Percentiles rank a stretch among this genome's conserved stretches.
phyloP scores from a whole-genome alignment of 2,888 invertebrate species.

The Harpalus rubripes region DNA sequence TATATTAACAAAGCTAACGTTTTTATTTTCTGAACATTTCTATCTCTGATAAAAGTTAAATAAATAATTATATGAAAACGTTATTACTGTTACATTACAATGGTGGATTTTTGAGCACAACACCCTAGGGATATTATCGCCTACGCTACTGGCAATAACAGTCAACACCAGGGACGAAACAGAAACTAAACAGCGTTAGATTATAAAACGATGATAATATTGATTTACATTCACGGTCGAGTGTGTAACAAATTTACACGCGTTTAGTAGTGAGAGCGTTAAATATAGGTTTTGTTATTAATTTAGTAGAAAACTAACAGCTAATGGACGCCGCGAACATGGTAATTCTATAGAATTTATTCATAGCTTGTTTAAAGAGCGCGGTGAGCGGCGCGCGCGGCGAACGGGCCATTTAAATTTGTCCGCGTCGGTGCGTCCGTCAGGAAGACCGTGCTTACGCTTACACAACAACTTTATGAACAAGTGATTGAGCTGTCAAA shows the following conservation, averaged over 20 bases:
- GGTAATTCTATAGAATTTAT: slow-evolving; percentile 65
- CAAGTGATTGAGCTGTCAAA: slow-evolving; percentile 55
- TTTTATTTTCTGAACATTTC: slow-evolving; percentile 4
- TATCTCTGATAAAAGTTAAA: slow-evolving; percentile 15
- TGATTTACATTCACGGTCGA: slow-evolving; percentile 63
- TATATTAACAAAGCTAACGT: neutral
- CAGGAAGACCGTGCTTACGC: slow-evolving; percentile 30
- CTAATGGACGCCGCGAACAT: slow-evolving; percentile 54
- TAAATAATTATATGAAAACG: slow-evolving; percentile 3
- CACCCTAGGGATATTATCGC: neutral
- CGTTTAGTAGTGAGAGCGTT: slow-evolving; percentile 48
- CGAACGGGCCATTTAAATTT: slow-evolving; percentile 60
- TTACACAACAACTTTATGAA: slow-evolving; percentile 46
- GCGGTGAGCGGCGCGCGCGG: neutral
- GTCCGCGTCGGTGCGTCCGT: slow-evolving; percentile 54
- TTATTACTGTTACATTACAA: slow-evolving; percentile 13
- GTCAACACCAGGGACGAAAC: slow-evolving; percentile 38
- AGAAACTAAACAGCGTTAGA: slow-evolving; percentile 43
- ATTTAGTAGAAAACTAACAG: slow-evolving; percentile 63
- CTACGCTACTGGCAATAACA: slow-evolving; percentile 8
- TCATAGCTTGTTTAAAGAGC: slow-evolving; percentile 60
- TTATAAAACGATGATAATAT: slow-evolving; percentile 62
- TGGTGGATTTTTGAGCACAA: neutral
- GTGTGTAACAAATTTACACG: slow-evolving; percentile 64
- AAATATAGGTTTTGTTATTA: slow-evolving; percentile 65